Percentiles rank a stretch among this genome's conserved stretches.
Conservation (phyloP, 2,113 vertebrate species). For the Dipodomys ordii region DNA sequence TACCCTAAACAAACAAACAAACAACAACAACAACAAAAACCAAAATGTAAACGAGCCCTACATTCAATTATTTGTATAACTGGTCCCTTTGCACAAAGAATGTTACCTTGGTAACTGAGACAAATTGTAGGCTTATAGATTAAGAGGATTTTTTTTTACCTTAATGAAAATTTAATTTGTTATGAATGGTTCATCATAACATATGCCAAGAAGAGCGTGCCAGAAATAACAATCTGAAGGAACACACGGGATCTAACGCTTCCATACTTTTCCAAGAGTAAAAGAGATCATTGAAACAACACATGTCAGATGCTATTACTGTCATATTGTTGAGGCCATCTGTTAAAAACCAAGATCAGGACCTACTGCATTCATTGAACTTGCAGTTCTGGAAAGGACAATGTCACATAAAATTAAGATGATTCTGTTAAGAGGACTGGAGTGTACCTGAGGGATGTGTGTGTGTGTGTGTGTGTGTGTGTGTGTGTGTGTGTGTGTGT, state of each 20-base stretch:
- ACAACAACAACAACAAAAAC: no score
- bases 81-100: slow-evolving; percentile 47
- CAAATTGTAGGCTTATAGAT: slow-evolving; percentile 76
- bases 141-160: slow-evolving; percentile 78
- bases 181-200: slow-evolving; percentile 86
- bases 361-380: slow-evolving; percentile 85
- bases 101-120: slow-evolving; percentile 83
- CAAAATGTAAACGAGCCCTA: not conserved
- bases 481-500: not conserved
- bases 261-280: slow-evolving; percentile 87
- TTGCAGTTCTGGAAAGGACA: slow-evolving; percentile 81
- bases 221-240: slow-evolving; percentile 89
- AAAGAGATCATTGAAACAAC: slow-evolving; percentile 87
- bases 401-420: slow-evolving; percentile 82
- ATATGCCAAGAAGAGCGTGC: slow-evolving; percentile 88
- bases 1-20: no score
- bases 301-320: slow-evolving; percentile 90
- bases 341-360: slow-evolving; percentile 88
- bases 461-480: slow-evolving; percentile 20
- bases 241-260: slow-evolving; percentile 85
- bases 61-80: slow-evolving; percentile 71
- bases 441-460: slow-evolving; percentile 52
- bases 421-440: slow-evolving; percentile 69
- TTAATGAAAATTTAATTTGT: slow-evolving; percentile 87
- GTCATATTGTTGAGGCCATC: slow-evolving; percentile 89